These are phyloP conservation scores for Chymomyza procnemis DNA, from an alignment of 2,888 invertebrate species.

Conservation along the genomic window DNA sequence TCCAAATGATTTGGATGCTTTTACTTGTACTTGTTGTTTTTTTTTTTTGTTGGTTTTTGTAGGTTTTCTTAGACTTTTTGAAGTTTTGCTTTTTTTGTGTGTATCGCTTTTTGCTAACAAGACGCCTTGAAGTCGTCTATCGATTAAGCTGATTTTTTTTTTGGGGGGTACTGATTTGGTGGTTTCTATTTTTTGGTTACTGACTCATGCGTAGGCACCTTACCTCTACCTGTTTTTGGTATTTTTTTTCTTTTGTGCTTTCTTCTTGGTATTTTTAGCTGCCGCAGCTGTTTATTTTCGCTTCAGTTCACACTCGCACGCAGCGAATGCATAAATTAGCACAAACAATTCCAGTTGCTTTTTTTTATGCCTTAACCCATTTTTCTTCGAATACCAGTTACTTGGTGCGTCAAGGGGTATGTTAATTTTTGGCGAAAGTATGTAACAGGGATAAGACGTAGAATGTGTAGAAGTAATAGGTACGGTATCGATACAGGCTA, in stretches of 20 bases:
- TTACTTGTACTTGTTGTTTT: neutral
- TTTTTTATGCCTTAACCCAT: constrained; percentile 21
- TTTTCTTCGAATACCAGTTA: neutral
- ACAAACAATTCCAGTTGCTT: constrained; percentile 35
- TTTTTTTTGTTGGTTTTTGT: neutral
- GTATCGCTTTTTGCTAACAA: neutral
- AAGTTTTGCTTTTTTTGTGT: too few species aligned
- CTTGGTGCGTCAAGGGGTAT: too few species aligned
- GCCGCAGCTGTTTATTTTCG: constrained; percentile 30
- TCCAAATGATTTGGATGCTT: constrained; percentile 30
- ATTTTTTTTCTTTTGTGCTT: neutral
- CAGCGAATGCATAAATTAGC: constrained; percentile 38
- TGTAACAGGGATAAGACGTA: too few species aligned
- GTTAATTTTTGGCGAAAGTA: too few species aligned
- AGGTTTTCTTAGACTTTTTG: too few species aligned
- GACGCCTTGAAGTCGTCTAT: neutral
- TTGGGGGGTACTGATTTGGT: neutral
- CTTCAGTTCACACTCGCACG: constrained; percentile 9
- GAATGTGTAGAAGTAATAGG: too few species aligned
- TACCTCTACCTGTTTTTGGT: neutral
- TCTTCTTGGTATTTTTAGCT: constrained; percentile 32
- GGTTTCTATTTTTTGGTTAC: neutral
- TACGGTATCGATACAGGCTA: too few species aligned
- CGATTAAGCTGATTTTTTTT: constrained; percentile 7
- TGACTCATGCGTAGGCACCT: neutral